Conservation (phyloP, 2,113 vertebrate species). For the Microcebus lehilahytsara region DNA sequence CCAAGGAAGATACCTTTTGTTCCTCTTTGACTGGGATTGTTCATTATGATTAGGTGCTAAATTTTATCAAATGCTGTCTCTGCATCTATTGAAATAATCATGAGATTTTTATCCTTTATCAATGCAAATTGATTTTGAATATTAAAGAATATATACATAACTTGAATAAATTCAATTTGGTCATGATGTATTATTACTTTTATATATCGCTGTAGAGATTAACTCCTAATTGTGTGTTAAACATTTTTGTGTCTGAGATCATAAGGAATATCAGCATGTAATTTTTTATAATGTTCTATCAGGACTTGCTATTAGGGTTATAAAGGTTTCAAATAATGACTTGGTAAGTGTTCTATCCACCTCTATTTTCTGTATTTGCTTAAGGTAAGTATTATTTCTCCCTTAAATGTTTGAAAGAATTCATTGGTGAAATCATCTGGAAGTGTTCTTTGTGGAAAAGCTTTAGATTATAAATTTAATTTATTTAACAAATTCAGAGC, state of each 20-base stretch:
- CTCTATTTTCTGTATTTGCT: not conserved
- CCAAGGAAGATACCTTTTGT: not conserved
- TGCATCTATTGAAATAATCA: not conserved
- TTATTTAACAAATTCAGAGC: conserved; percentile 11
- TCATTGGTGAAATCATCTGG: not conserved
- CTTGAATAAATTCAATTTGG: not conserved
- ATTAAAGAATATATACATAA: not conserved
- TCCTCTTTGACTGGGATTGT: not conserved
- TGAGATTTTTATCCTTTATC: not conserved
- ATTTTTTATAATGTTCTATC: not conserved
- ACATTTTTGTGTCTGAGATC: not conserved
- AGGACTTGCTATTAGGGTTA: not conserved
- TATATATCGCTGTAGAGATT: not conserved
- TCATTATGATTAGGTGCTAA: not conserved
- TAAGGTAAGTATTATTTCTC: not conserved
- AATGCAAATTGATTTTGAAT: not conserved
- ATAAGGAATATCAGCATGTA: not conserved
- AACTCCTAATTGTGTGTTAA: not conserved
- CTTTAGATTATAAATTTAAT: not conserved
- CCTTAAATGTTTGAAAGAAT: conserved; percentile 1
- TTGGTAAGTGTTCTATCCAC: not conserved
- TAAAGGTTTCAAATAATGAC: not conserved
- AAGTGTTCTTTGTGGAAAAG: not conserved
- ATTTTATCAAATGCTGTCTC: not conserved
- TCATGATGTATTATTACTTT: not conserved